Percentiles rank a stretch among this genome's conserved stretches.
phyloP scores from a whole-genome alignment of 2,797 vertebrate genomes.

The Nannoperca australis region DNA sequence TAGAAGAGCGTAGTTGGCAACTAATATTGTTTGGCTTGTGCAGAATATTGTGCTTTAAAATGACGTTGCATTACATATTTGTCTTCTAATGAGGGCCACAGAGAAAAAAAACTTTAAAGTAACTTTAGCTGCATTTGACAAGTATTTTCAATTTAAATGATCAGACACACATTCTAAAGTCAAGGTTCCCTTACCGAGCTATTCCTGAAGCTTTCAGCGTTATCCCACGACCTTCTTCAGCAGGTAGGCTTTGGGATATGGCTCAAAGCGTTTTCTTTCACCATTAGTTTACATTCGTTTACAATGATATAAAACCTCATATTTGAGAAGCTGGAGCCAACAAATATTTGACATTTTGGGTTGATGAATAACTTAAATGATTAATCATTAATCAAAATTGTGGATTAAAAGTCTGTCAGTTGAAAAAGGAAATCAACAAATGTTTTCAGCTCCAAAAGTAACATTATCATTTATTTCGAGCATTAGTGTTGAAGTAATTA shows the following conservation, averaged over 20 bases:
- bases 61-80: not conserved
- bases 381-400: not conserved
- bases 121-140: not conserved
- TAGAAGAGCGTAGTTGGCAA: not conserved
- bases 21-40: conserved; percentile 5
- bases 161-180: not conserved
- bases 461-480: not conserved
- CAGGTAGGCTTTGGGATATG: not conserved
- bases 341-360: not conserved
- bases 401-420: not conserved
- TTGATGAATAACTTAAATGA: not conserved
- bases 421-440: not conserved
- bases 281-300: not conserved
- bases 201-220: not conserved
- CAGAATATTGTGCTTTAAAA: not conserved
- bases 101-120: not conserved
- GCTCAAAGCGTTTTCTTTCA: not conserved
- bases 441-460: not conserved
- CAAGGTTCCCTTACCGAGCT: not conserved
- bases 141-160: conserved; percentile 2
- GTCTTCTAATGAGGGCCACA: not conserved
- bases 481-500: not conserved
- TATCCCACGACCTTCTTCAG: not conserved
- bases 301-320: not conserved
- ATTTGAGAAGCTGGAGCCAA: not conserved